Percentiles rank a stretch among this genome's conserved stretches.
Evolutionary conservation across 2,797 vertebrate species (phyloP).

Genomic region (Rhinogobio ventralis): DNA sequence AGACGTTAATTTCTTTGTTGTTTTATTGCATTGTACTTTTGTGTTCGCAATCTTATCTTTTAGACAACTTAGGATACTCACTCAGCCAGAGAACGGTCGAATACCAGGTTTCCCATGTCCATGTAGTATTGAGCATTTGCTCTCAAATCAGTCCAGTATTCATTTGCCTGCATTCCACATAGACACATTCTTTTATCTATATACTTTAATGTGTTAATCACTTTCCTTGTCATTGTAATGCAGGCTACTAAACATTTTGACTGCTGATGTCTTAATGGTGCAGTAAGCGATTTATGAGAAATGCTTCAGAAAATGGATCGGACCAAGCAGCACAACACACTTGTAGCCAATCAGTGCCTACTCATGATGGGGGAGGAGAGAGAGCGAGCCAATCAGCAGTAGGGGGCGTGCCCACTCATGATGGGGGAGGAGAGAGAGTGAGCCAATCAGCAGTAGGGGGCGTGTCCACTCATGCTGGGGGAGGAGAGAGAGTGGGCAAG

Average conservation of each 20-base stretch:
- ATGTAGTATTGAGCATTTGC: slow-evolving; percentile 75
- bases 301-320: background rate
- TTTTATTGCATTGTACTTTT: background rate
- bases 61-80: slow-evolving; percentile 61
- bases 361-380: background rate
- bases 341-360: background rate
- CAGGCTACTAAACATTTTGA: background rate
- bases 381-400: background rate
- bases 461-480: background rate
- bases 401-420: background rate
- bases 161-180: slow-evolving; percentile 65
- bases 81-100: slow-evolving; percentile 71
- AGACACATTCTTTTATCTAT: background rate
- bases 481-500: background rate
- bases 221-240: background rate
- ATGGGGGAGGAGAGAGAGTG: too few species aligned
- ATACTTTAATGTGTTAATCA: background rate
- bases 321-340: background rate
- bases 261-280: background rate
- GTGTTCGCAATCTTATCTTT: background rate
- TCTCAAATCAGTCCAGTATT: slow-evolving; percentile 73
- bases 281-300: background rate
- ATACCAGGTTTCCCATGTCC: slow-evolving; percentile 75
- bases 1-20: background rate
- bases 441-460: background rate